phyloP scores from a whole-genome alignment of 2,888 invertebrate genomes.

The Lypha dubia region DNA sequence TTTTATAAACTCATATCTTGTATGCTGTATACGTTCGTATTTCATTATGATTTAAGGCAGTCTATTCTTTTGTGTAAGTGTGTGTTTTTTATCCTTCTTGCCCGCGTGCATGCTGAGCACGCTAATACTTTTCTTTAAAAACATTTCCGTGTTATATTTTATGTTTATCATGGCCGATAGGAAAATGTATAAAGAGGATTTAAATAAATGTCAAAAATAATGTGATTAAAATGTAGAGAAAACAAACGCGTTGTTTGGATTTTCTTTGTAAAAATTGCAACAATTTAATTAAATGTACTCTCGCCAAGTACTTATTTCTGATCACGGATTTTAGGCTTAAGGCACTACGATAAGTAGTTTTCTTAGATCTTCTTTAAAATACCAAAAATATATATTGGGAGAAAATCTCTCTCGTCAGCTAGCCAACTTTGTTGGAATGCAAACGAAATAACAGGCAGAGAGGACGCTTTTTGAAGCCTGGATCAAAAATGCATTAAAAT shows the following conservation, averaged over 20 bases:
- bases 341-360: no score
- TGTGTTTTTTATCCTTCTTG: not conserved
- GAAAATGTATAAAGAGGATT: conserved; percentile 22
- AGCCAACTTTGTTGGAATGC: no score
- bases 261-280: no score
- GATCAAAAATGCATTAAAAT: no score
- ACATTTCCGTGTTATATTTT: conserved; percentile 63
- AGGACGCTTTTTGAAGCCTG: not conserved
- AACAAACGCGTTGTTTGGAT: not conserved
- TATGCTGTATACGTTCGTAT: conserved; percentile 23
- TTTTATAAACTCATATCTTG: no score
- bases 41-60: conserved; percentile 63
- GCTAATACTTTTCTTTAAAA: conserved; percentile 53
- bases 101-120: conserved; percentile 26
- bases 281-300: not conserved
- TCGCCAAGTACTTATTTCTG: no score
- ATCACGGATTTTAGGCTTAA: no score
- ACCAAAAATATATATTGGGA: no score
- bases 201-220: not conserved
- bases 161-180: conserved; percentile 50
- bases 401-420: no score
- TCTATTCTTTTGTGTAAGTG: conserved; percentile 26
- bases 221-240: not conserved
- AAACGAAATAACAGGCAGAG: not conserved
- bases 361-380: no score